These are phyloP conservation scores for Pangasius mekongensis DNA, from an alignment of 2,797 vertebrate genomes.

Conservation along the genomic window DNA sequence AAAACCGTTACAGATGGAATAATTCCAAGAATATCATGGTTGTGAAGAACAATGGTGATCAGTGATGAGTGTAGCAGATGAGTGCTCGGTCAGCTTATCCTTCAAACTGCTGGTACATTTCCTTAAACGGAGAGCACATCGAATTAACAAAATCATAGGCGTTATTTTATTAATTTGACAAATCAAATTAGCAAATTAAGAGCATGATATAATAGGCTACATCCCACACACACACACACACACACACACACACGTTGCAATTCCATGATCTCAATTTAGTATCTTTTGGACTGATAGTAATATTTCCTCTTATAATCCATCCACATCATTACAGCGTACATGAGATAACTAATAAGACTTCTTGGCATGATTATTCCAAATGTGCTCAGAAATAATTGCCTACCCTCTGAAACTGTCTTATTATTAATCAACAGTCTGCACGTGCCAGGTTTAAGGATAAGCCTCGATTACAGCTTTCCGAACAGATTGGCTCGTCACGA, in stretches of 20 bases:
- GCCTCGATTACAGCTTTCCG: neutral
- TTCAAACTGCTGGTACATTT: too few relatives aligned
- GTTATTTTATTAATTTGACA: neutral
- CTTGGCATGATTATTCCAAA: neutral
- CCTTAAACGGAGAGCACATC: neutral
- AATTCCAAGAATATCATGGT: neutral
- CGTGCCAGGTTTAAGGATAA: constrained; percentile 16
- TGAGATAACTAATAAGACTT: neutral
- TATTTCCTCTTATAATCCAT: neutral
- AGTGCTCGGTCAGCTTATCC: neutral
- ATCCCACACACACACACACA: neutral
- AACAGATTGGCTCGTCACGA: neutral
- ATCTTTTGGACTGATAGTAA: neutral
- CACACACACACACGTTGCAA: neutral
- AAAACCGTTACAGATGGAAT: neutral
- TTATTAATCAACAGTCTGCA: neutral
- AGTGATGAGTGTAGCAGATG: neutral
- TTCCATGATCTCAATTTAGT: neutral
- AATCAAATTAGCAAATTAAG: neutral
- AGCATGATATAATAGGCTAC: neutral
- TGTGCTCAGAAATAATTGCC: neutral
- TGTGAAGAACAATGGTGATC: neutral
- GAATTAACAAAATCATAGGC: neutral
- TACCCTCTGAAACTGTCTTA: neutral
- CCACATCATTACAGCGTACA: neutral